A percentile compares a stretch with the other conserved stretches of the same genome.
Evolutionary conservation across 2,888 invertebrate genomes (phyloP).

Genomic region (Dryococelus australis): DNA sequence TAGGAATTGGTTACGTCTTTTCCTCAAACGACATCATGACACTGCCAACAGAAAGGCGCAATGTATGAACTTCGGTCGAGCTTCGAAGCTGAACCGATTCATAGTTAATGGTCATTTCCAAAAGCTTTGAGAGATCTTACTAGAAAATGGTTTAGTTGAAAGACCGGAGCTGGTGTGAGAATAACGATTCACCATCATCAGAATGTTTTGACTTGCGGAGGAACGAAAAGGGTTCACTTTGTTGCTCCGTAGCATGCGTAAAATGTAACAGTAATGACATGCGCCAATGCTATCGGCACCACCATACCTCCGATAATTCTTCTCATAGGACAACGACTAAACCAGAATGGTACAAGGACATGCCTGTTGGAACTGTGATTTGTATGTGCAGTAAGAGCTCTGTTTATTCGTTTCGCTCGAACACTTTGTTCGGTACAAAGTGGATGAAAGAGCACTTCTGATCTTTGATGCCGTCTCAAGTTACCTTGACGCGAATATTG

Average conservation of each 20-base stretch:
- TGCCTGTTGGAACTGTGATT: neutral
- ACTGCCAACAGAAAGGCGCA: neutral
- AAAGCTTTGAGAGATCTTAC: neutral
- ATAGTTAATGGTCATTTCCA: neutral
- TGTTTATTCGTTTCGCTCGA: slow-evolving; percentile 4
- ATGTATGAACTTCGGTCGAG: neutral
- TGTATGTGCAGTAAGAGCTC: neutral
- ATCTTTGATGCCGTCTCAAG: neutral
- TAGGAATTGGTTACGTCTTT: neutral
- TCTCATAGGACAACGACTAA: neutral
- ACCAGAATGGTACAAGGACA: neutral
- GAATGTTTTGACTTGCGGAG: neutral
- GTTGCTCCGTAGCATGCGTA: neutral
- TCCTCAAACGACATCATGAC: neutral
- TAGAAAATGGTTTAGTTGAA: neutral
- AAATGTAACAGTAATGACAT: neutral
- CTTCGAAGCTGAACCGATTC: neutral
- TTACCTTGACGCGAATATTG: neutral
- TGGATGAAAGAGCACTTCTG: neutral
- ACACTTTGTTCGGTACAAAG: neutral
- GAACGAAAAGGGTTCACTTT: neutral
- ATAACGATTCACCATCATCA: neutral
- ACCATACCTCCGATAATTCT: neutral
- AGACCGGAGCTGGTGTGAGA: neutral
- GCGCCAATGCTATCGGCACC: neutral